These are phyloP conservation scores for Anguilla megastoma DNA, from an alignment of 2,797 vertebrate species.

Conservation along the genomic window DNA sequence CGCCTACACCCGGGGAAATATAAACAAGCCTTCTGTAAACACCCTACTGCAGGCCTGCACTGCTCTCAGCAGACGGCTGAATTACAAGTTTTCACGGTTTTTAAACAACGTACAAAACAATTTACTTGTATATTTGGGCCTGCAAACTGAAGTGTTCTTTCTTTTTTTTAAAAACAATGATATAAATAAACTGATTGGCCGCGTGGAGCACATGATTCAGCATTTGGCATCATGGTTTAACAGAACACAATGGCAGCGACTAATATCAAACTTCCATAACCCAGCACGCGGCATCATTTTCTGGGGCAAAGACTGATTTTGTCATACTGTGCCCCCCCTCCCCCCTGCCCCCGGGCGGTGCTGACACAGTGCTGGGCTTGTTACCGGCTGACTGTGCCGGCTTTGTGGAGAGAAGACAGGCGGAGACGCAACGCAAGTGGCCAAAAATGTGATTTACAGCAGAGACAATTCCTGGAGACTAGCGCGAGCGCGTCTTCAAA, in stretches of 20 bases:
- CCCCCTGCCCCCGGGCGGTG: background rate
- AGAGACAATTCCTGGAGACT: constrained; percentile 3
- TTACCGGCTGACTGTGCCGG: constrained; percentile 65
- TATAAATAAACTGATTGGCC: background rate
- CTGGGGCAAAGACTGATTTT: constrained; percentile 45
- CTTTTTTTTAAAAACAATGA: background rate
- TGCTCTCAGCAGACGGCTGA: background rate
- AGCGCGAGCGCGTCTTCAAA: constrained; percentile 39
- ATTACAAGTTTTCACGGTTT: background rate
- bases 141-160: background rate
- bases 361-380: constrained; percentile 48
- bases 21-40: background rate
- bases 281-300: constrained; percentile 38
- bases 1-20: background rate
- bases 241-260: background rate
- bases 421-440: constrained; percentile 51
- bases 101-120: background rate
- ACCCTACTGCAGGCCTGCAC: background rate
- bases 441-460: constrained; percentile 5
- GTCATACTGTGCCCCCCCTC: constrained; percentile 40
- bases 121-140: background rate
- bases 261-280: background rate
- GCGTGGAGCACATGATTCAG: background rate
- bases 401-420: constrained; percentile 59
- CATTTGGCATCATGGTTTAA: background rate